These are phyloP conservation scores for Leptosomus discolor DNA, from an alignment of 2,113 vertebrate species.

Conservation along the genomic window DNA sequence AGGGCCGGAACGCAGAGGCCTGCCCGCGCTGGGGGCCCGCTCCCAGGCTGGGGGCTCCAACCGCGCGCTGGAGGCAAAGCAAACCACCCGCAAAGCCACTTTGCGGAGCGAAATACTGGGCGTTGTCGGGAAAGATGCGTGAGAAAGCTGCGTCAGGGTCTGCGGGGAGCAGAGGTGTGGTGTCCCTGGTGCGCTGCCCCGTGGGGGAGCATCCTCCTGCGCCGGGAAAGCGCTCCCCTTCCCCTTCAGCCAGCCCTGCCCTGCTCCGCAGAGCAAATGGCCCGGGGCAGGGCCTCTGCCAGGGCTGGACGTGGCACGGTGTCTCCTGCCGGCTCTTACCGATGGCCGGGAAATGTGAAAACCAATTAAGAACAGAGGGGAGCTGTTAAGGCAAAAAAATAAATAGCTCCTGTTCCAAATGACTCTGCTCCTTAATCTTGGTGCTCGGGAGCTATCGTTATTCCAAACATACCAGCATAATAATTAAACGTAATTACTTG, in stretches of 20 bases:
- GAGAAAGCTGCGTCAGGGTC: neutral
- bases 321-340: neutral
- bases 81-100: neutral
- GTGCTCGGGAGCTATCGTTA: constrained; percentile 49
- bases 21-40: neutral
- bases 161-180: rapidly evolving
- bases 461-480: constrained; percentile 49
- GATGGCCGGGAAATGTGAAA: neutral
- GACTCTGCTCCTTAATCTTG: constrained; percentile 31
- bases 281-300: rapidly evolving
- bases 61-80: neutral
- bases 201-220: neutral
- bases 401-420: neutral
- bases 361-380: neutral
- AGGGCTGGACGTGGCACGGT: rapidly evolving
- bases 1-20: neutral
- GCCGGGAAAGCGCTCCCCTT: neutral
- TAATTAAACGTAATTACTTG: constrained; percentile 69
- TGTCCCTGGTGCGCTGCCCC: neutral
- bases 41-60: neutral
- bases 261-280: neutral
- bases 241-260: neutral
- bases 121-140: rapidly evolving
- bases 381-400: neutral
- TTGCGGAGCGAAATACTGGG: rapidly evolving